A percentile compares a stretch with the other conserved stretches of the same genome.
Conservation (phyloP, 2,113 vertebrate genomes). For the Nycticryphes semicollaris region DNA sequence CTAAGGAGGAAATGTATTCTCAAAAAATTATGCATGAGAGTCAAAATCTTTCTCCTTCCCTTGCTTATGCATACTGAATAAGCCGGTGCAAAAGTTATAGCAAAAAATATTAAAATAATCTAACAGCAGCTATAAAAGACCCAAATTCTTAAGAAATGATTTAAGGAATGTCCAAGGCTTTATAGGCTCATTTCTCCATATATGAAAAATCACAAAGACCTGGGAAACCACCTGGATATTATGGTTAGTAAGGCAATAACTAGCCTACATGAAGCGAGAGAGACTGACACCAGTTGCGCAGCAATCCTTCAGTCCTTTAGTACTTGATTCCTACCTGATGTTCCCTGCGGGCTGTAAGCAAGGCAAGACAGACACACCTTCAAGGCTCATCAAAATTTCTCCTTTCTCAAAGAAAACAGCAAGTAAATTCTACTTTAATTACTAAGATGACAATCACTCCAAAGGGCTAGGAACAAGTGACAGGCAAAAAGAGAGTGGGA, state of each 20-base stretch:
- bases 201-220: neutral
- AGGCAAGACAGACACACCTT: neutral
- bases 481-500: constrained; percentile 3
- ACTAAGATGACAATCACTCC: neutral
- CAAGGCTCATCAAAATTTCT: neutral
- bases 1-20: neutral
- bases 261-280: accelerated
- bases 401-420: neutral
- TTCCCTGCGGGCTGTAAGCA: neutral
- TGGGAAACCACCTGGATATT: neutral
- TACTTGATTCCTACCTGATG: neutral
- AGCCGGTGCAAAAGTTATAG: neutral
- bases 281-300: neutral
- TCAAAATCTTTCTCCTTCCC: neutral
- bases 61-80: neutral
- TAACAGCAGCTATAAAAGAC: neutral
- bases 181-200: neutral
- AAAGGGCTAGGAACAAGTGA: neutral
- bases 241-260: neutral
- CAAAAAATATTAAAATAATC: neutral
- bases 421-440: constrained; percentile 21
- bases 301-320: neutral
- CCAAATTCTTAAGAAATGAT: neutral
- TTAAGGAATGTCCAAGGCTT: neutral
- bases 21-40: neutral